Base-by-base conservation (phyloP, 2,888 invertebrate genomes). In the Lasioglossum vierecki region DNA sequence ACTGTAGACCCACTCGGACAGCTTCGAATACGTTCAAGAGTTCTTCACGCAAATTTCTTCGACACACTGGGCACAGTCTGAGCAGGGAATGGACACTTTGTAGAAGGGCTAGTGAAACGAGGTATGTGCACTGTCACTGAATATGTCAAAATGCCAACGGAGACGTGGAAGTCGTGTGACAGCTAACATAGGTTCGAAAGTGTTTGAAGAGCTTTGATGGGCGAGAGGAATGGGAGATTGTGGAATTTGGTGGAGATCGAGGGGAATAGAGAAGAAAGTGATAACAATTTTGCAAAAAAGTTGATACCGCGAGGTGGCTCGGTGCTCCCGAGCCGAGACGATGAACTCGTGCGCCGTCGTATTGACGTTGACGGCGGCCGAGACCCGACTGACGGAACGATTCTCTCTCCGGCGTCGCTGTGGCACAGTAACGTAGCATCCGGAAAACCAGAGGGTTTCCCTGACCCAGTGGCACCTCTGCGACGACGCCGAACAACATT, bases 351-450 rank as follows among this genome's bases (percentile, higher is more conserved):
- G 88, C 91, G 91, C 92, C 93, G 91, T 89, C 92, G 93, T 94
- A 94, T 94, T 92, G 93, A 94, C 94, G 94, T 94, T 94, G 93
- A 94, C 94, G 95, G 93, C 94, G 94, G 94, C 92, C 94, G 94
- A 94, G 94, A 94, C 93, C 94, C 94, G 93, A 94, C 95, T 94
- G 94, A 93, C 92, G 93, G 91, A 92, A 91, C 92, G 92, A 93
- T 93, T 91, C 93, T 92, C 91, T 91, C 92, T 91, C 92, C 86
- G 86, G 90, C 91, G 91, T 88, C 91, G 92, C 91, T 88, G 91
- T 90, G 88, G 89, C 90, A 88, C 94, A 94, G 93, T 94, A 93
- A 93, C 94, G 95, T 94, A 94, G 92, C 93, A 92, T 92, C 93
- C 92, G 93, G 94, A 94, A 93, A 94, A 94, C 89, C 91, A 79